Evolutionary conservation across 1,140 invertebrate genomes (phyloP).

Genomic region (Trialeurodes vaporariorum): DNA sequence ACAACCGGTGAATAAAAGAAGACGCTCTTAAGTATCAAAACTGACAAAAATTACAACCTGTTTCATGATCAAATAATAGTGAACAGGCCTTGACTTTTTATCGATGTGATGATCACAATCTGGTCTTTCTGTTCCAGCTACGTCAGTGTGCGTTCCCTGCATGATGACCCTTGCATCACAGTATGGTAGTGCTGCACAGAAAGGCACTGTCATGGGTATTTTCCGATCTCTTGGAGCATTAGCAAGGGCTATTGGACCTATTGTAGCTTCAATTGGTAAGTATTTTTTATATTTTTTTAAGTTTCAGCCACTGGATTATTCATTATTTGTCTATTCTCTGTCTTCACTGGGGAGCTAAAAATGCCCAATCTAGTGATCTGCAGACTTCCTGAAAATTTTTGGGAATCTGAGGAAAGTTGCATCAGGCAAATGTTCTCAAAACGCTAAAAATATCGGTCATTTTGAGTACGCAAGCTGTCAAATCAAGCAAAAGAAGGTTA

Average conservation of each 20-base stretch:
- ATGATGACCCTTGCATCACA: slow-evolving; percentile 79
- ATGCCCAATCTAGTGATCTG: slow-evolving; percentile 15
- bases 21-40: too few species aligned
- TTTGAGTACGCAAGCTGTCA: too few species aligned
- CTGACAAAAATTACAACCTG: too few species aligned
- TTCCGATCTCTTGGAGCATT: slow-evolving; percentile 88
- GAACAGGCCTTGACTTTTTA: too few species aligned
- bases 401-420: not conserved
- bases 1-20: too few species aligned
- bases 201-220: slow-evolving; percentile 84
- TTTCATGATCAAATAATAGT: too few species aligned
- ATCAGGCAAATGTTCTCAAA: too few species aligned
- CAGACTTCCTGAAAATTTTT: slow-evolving; percentile 2
- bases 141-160: slow-evolving; percentile 88
- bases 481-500: too few species aligned
- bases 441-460: too few species aligned
- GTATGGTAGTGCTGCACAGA: slow-evolving; percentile 69
- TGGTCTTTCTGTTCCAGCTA: too few species aligned
- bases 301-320: slow-evolving; percentile 4
- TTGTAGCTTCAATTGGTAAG: slow-evolving; percentile 65
- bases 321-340: slow-evolving; percentile 5
- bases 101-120: too few species aligned
- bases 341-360: not conserved
- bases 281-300: slow-evolving; percentile 16
- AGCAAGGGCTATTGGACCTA: slow-evolving; percentile 80